Evolutionary conservation across 2,113 vertebrate genomes (phyloP), one percentile per base, ranked within the genome.

Genomic region (Bothrops jararaca): DNA sequence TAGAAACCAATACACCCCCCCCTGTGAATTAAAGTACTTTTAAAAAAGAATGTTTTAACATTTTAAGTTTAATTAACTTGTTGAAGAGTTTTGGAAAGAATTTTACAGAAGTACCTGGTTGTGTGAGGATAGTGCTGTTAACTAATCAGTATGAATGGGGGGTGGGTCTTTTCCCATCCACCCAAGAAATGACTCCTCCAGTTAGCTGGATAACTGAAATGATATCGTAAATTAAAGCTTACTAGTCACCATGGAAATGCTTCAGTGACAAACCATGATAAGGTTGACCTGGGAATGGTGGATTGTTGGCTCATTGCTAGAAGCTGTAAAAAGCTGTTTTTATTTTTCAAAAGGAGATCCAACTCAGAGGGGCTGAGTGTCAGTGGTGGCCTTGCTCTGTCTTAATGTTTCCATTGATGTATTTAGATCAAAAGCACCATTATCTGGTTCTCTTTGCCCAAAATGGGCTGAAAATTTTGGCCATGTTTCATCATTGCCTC

Each of bases 11-110:
- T 96, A 90, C 74, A 89, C 96, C 95, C 97, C 97, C 96, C 95
- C 97, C 97, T 97, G 97, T 97, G 97, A 97, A 97, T 97, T 97
- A 97, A 97, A 97, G 96, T 97, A 97, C 97, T 97, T 97, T 97
- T 97, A 96, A 86, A 97, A 85, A 97, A 97, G 97, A 97, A 97
- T 96, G 96, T 96, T 96, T 96, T 95, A 96, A 96, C 96, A 89
- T 95, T 96, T 96, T 94, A 96, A 97, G 96, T 96, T 96, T 94
- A 93, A 95, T 96, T 93, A 95, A 5, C 96, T 97, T 96, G 95
- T 96, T 97, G 92, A 93, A 96, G 96, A 94, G 96, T 96, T 94
- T 94, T 95, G 94, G 95, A 96, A 95, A 91, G 39, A 86, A 94
- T 89, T 45, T 60, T 64, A 90, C 93, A 56, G 91, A 95, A 91